Base-by-base conservation (phyloP, 2,797 vertebrate species). In the Lagorchestes hirsutus region DNA sequence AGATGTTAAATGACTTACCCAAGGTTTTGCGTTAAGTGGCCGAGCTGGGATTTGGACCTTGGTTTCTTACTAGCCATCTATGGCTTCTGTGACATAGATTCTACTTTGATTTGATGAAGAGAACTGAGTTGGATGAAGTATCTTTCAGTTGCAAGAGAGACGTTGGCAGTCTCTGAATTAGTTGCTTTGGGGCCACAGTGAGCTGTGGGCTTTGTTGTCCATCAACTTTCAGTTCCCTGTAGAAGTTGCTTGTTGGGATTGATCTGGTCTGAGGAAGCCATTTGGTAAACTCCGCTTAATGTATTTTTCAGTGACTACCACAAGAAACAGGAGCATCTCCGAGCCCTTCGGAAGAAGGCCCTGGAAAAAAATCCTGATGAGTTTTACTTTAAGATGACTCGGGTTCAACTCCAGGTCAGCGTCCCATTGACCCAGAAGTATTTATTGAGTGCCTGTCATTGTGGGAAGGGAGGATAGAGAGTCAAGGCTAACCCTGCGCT, bases 331-430 rank as follows among this genome's bases (percentile, higher is more conserved):
- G 99, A 99, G 97, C 99, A 99, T 0, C 99, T 99, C 55, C 97
- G 98, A 97, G 99, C 99, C 0, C 99, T 99, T 91, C 99, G 99
- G 5, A 99, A 99, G 98, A 99, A 99, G 98, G 99, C 99, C n/a
- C 98, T 99, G 99, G 99, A 99, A 94, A 99, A 99, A 98, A 99
- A 99, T 97, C 99, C 99, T 0, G 99, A 99, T 99, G 99, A 99
- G 98, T 99, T 99, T 98, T 99, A 99, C 98, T 99, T 98, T 97
- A 99, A 99, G 90, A 99, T 99, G 99, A 99, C 99, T 96, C 99
- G 97, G 29, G 96, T 99, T 12, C 97, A 99, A 92, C 98, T 99
- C 92, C 98, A 99, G 99, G 99, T 99, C 95, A 98, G 98, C 94
- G 5, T 40, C 62, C 91, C 50, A 57, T 92, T 55, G 57, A 82